These are phyloP conservation scores for Drosophila longiperda DNA, from an alignment of 2,888 invertebrate species.

Conservation along the genomic window DNA sequence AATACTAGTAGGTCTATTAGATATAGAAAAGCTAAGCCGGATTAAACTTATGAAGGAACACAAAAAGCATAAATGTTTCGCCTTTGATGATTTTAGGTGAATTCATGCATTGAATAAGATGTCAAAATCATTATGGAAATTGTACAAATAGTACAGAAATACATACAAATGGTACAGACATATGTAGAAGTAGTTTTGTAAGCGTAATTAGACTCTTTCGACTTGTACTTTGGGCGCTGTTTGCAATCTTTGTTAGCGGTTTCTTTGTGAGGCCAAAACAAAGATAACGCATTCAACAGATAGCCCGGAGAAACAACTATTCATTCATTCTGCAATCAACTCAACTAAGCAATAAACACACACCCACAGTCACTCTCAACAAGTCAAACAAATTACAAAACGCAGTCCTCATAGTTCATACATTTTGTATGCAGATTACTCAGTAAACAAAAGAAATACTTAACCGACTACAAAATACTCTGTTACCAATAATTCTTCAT, in stretches of 20 bases:
- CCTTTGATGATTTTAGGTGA: background rate
- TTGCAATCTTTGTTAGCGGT: conserved; percentile 39
- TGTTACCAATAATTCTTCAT: background rate
- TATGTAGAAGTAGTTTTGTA: conserved; percentile 4
- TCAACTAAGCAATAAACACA: conserved; percentile 38
- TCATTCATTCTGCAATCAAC: conserved; percentile 32
- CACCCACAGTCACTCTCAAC: conserved; percentile 12
- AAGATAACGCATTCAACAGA: conserved; percentile 69
- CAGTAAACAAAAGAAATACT: conserved; percentile 12
- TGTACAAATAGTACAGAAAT: background rate
- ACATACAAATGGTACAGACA: background rate
- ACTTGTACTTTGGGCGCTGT: conserved; percentile 17
- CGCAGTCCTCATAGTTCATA: conserved; percentile 20
- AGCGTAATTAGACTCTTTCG: conserved; percentile 18
- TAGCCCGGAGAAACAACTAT: conserved; percentile 36
- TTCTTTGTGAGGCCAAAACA: conserved; percentile 43
- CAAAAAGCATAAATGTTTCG: background rate
- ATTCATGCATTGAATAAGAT: background rate
- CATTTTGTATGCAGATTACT: conserved; percentile 38
- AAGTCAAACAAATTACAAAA: conserved; percentile 23
- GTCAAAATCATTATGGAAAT: background rate
- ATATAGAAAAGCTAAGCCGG: background rate
- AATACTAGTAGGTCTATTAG: background rate
- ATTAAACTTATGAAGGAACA: background rate
- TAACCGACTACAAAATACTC: background rate